Conservation (phyloP, 2,797 vertebrate species). For the Chelonia mydas region DNA sequence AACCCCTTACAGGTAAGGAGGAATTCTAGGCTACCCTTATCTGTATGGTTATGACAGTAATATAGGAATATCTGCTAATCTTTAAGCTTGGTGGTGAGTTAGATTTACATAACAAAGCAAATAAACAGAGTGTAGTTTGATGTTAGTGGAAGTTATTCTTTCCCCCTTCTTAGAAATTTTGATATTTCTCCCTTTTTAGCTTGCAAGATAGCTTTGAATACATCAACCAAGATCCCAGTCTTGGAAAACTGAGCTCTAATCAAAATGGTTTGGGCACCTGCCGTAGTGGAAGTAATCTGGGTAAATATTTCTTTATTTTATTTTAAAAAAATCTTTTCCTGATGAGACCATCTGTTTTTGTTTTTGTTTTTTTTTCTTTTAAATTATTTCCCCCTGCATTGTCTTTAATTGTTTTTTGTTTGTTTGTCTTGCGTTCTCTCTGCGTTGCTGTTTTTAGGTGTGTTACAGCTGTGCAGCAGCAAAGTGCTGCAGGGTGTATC, state of each 20-base stretch:
- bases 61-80: not conserved
- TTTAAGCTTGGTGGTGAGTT: not conserved
- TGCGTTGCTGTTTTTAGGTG: conserved; percentile 80
- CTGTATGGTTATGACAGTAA: too few species aligned
- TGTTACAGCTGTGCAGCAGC: conserved; percentile 81
- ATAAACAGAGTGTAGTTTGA: not conserved
- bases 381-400: not conserved
- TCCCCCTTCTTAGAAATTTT: not conserved
- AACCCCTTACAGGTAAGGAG: too few species aligned
- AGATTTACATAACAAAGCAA: not conserved
- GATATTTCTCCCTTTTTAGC: conserved; percentile 67
- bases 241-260: conserved; percentile 78
- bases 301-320: conserved; percentile 78
- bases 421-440: conserved; percentile 57
- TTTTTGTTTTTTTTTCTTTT: not conserved
- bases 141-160: not conserved
- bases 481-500: conserved; percentile 81
- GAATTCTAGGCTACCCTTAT: too few species aligned
- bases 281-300: conserved; percentile 84
- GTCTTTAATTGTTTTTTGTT: conserved; percentile 48
- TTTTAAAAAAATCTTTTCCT: not conserved
- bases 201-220: conserved; percentile 91
- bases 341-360: not conserved
- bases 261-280: conserved; percentile 81
- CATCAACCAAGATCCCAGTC: conserved; percentile 82